Evolutionary conservation across 2,113 vertebrate genomes (phyloP).

Genomic region (Gavia stellata): DNA sequence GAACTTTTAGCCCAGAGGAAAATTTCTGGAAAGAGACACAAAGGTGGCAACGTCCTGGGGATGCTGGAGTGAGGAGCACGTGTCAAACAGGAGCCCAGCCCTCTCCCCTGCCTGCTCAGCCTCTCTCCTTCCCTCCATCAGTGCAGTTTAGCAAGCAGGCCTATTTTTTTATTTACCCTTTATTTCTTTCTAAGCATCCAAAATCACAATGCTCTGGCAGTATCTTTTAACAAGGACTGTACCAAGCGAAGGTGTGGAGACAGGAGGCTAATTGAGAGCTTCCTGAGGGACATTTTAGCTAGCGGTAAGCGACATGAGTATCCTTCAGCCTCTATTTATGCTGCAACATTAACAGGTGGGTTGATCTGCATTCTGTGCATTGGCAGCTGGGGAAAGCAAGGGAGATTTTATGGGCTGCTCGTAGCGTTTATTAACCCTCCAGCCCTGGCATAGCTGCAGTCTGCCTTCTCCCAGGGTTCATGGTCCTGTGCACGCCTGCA

Average conservation of each 20-base stretch:
- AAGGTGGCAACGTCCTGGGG: not conserved
- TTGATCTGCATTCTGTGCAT: not conserved
- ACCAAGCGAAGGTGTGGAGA: not conserved
- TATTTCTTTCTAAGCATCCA: not conserved
- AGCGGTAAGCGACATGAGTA: not conserved
- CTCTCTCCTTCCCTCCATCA: not conserved
- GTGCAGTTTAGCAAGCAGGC: not conserved
- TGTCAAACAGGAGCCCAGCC: not conserved
- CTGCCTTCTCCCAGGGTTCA: rapidly evolving
- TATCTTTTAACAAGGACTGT: not conserved
- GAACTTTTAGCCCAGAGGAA: not conserved
- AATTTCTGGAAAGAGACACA: not conserved
- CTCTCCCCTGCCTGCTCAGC: not conserved
- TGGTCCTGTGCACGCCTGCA: not conserved
- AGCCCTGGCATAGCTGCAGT: rapidly evolving
- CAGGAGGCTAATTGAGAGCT: not conserved
- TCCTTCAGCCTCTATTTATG: not conserved
- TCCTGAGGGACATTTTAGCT: not conserved
- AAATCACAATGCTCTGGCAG: not conserved
- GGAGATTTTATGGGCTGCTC: not conserved
- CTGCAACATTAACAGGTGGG: not conserved
- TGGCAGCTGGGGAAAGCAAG: not conserved
- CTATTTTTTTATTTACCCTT: not conserved
- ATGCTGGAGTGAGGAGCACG: not conserved
- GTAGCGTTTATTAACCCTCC: not conserved